Evolutionary conservation across 2,888 invertebrate species (phyloP), one percentile per base, ranked within the genome.

Genomic region (Atethmia centrago): DNA sequence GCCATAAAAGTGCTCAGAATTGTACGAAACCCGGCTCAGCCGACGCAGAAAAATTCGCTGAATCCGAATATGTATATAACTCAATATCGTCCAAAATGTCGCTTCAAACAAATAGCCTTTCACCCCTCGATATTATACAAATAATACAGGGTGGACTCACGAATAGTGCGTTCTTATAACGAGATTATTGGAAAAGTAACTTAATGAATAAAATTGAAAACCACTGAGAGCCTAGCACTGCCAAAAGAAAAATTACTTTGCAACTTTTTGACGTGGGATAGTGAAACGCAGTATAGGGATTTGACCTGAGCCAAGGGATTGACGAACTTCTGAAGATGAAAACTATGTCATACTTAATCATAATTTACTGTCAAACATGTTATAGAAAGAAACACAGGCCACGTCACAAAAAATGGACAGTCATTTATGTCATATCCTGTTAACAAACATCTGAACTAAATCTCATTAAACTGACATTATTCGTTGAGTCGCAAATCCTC

Each of bases 381-480:
- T 31, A 64, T 14, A n/a, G 16, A 3, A 31, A n/a, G 9, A 16
- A n/a, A 55, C 9, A 28, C 14, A 31, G 31, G 16, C 55, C 7
- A 64, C 16, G 2, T 62, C 5, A 45, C 40, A 31, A 71, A 62
- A 31, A 47, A 51, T n/a, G 4, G 12, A 3, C 4, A 3, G n/a
- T n/a, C 42, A 49, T 71, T 49, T n/a, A 28, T 21, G 14, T 59
- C 42, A 53, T 77, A 55, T 70, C 47, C 65, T 63, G 28, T 62
- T 45, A 71, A 40, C 56, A 68, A 76, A 55, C 45, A 66, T 66
- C 64, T 53, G 61, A 49, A 75, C 56, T n/a, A 62, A 82, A 85
- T 82, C 82, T 71, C 71, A 85, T 85, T 73, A 71, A 59, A 78
- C 28, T 82, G 61, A 74, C 73, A 71, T 85, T 82, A 85, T 74